Evolutionary conservation across 2,113 vertebrate species (phyloP), one percentile per base, ranked within the genome.

Genomic region (Camelus dromedarius): DNA sequence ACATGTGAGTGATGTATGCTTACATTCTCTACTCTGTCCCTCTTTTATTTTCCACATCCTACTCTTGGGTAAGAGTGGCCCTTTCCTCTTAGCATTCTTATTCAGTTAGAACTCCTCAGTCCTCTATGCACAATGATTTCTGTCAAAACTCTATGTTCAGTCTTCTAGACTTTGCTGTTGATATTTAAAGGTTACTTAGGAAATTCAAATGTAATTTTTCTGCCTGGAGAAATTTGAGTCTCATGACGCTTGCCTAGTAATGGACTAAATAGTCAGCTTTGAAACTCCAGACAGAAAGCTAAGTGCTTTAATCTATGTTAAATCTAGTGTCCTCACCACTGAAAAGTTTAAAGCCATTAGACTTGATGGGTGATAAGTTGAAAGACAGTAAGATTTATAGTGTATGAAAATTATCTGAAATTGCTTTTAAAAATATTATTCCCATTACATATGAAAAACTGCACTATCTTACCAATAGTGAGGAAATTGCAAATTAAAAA

Each of bases 191-290:
- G 2, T 80, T 91, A 19, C 16, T 66, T 76, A 83, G 52, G 8
- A 96, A 76, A 89, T 83, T 66, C 72, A 88, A 64, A 12, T 84
- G 35, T 75, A 62, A 52, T 30, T 96, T 83, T 93, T 62, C 85
- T 85, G 54, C 67, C 77, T 83, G 70, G 69, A 93, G 72, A 84
- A 77, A 60, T 62, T 82, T 62, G 77, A 89, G 52, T 76, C 20
- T 93, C 18, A 9, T 73, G 66, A 75, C 66, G 54, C 52, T 19
- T 83, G 28, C 18, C 35, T 77, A 83, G 16, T 38, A 69, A 58
- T 67, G 19, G 42, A 58, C 66, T 70, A 46, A 84, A 89, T 82
- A n/a, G n/a, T 77, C 62, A 64, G 54, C 26, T 30, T n/a, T 89
- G 52, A 62, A 32, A 79, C 24, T 20, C 6, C 18, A 48, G 50